Evolutionary conservation across 1,140 invertebrate species (phyloP).

Genomic region (Fopius arisanus): DNA sequence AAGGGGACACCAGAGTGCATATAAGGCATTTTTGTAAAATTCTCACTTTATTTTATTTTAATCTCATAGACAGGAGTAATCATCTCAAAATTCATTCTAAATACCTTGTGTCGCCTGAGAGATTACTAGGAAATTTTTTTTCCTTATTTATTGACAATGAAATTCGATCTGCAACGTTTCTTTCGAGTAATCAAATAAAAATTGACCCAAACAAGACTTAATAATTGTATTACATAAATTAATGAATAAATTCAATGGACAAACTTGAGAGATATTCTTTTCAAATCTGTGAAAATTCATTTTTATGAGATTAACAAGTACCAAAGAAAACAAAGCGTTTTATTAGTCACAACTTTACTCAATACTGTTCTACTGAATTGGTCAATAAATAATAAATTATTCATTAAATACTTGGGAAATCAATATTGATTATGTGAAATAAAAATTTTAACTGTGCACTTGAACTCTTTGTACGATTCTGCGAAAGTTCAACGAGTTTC

Average conservation of each 20-base stretch:
- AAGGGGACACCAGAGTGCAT: constrained; percentile 45
- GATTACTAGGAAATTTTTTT: not conserved
- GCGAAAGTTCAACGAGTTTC: not conserved
- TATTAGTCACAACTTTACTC: not conserved
- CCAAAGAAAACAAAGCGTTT: not conserved
- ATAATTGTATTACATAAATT: constrained; percentile 7
- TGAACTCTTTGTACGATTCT: not conserved
- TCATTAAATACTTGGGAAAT: not conserved
- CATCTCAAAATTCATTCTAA: not conserved
- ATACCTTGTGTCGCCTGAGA: not conserved
- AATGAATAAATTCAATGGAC: not conserved
- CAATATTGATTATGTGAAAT: not conserved
- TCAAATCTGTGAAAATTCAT: not conserved
- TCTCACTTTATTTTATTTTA: not conserved
- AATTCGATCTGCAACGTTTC: not conserved
- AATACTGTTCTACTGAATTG: not conserved
- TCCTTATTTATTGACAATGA: not conserved
- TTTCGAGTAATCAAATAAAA: not conserved
- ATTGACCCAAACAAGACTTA: not conserved
- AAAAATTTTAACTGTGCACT: not conserved
- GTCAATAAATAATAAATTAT: not conserved
- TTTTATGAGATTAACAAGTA: not conserved
- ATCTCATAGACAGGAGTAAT: not conserved
- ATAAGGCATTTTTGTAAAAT: constrained; percentile 2
- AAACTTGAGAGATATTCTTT: not conserved